These are phyloP conservation scores for Thalassaphorura encarpata DNA, from an alignment of 1,140 invertebrate species.

Conservation along the genomic window DNA sequence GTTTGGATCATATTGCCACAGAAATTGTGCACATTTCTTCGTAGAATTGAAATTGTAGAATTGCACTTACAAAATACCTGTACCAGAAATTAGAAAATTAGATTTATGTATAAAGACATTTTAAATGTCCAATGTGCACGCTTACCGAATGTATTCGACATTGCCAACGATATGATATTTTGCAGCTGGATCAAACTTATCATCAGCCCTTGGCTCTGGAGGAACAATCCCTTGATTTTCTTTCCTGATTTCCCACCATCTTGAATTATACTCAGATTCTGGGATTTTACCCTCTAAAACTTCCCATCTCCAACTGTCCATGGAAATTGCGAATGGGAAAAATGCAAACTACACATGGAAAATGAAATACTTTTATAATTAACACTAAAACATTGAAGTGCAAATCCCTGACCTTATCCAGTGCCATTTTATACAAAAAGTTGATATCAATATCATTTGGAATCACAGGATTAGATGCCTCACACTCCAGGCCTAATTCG, in stretches of 20 bases:
- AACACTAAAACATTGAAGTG: too few species aligned
- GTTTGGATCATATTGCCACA: slow-evolving; percentile 35
- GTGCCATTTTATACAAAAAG: slow-evolving; percentile 6
- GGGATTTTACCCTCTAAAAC: slow-evolving; percentile 37
- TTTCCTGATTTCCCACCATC: slow-evolving; percentile 41
- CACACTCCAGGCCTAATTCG: slow-evolving; percentile 49
- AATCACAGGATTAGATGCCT: background rate
- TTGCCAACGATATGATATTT: slow-evolving; percentile 46
- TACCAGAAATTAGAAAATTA: too few species aligned
- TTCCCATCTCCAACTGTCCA: slow-evolving; percentile 41
- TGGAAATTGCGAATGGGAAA: slow-evolving; percentile 35
- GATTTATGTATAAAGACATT: slow-evolving; percentile 40
- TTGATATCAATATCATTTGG: slow-evolving; percentile 1
- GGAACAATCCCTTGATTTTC: slow-evolving; percentile 39
- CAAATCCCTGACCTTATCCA: slow-evolving; percentile 4
- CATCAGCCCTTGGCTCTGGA: slow-evolving; percentile 33
- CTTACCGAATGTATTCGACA: too few species aligned
- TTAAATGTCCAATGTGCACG: too few species aligned
- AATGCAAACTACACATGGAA: slow-evolving; percentile 5
- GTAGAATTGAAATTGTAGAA: slow-evolving; percentile 42
- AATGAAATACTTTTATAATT: background rate
- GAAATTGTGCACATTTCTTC: slow-evolving; percentile 38
- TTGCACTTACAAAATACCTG: slow-evolving; percentile 46
- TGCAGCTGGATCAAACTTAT: background rate
- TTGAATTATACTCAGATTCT: slow-evolving; percentile 35